Evolutionary conservation across 2,888 invertebrate species (phyloP).

Genomic region (Plusia festucae): DNA sequence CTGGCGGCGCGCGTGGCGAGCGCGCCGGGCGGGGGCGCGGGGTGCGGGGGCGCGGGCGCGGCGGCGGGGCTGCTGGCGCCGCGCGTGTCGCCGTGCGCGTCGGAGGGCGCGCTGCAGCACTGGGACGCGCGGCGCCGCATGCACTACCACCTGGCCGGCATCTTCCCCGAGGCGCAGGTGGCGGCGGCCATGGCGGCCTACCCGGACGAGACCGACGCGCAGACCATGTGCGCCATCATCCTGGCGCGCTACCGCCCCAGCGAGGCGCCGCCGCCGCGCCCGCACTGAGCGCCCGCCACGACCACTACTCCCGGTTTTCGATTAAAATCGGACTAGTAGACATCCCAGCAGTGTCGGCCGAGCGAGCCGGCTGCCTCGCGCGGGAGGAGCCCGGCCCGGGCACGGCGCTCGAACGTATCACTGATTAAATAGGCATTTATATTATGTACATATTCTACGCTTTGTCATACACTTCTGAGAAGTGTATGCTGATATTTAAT

Average conservation of each 20-base stretch:
- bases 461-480: constrained; percentile 77
- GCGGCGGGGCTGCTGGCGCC: constrained; percentile 81
- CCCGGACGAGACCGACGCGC: constrained; percentile 97
- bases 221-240: constrained; percentile 96
- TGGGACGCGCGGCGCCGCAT: constrained; percentile 93
- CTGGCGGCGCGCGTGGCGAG: constrained; percentile 92
- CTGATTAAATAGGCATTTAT: constrained; percentile 66
- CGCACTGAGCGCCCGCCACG: constrained; percentile 62
- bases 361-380: constrained; percentile 9
- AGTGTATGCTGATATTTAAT: constrained; percentile 73
- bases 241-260: constrained; percentile 91
- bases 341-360: constrained; percentile 60
- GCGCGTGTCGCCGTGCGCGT: constrained; percentile 75
- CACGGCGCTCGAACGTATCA: constrained; percentile 20
- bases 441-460: constrained; percentile 59
- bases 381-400: constrained; percentile 7
- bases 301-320: constrained; percentile 75
- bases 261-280: constrained; percentile 73
- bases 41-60: constrained; percentile 90
- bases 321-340: constrained; percentile 72
- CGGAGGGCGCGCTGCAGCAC: constrained; percentile 84
- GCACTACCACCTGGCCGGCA: constrained; percentile 96
- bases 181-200: constrained; percentile 95
- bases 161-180: constrained; percentile 98
- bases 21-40: constrained; percentile 90